A percentile compares a stretch with the other conserved stretches of the same genome.
phyloP scores from a whole-genome alignment of 1,140 invertebrate genomes.

The Lordiphosa stackelbergi region DNA sequence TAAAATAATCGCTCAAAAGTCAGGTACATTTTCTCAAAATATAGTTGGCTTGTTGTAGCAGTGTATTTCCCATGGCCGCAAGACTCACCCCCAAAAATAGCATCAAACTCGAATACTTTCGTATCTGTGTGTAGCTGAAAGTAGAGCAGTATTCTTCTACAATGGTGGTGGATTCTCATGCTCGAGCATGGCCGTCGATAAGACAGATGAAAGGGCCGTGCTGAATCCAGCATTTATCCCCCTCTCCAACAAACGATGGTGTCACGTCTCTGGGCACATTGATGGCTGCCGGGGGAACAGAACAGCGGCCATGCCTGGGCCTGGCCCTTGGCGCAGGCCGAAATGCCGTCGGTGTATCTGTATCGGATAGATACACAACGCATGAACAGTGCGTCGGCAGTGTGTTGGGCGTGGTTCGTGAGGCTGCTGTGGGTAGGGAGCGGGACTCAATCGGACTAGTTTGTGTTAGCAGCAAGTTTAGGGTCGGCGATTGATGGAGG shows the following conservation, averaged over 20 bases:
- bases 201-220: slow-evolving; percentile 5
- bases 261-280: slow-evolving; percentile 7
- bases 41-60: not conserved
- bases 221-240: slow-evolving; percentile 8
- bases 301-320: slow-evolving; percentile 28
- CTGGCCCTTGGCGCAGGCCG: slow-evolving; percentile 2
- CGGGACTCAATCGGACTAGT: slow-evolving; percentile 11
- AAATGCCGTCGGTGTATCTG: slow-evolving; percentile 49
- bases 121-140: slow-evolving; percentile 20
- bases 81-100: slow-evolving; percentile 39
- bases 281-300: slow-evolving; percentile 45
- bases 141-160: slow-evolving; percentile 28
- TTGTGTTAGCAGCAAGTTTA: slow-evolving; percentile 27
- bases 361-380: slow-evolving; percentile 60
- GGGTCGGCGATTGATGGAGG: slow-evolving; percentile 57
- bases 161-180: slow-evolving; percentile 39
- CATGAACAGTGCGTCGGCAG: slow-evolving; percentile 40
- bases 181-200: slow-evolving; percentile 15
- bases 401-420: slow-evolving; percentile 51
- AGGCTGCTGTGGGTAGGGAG: slow-evolving; percentile 11
- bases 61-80: slow-evolving; percentile 15
- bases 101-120: slow-evolving; percentile 5
- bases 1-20: too few species aligned
- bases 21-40: not conserved
- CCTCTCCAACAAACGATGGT: not conserved